Conservation (phyloP, 2,797 vertebrate species). For the Chiroxiphia lanceolata region DNA sequence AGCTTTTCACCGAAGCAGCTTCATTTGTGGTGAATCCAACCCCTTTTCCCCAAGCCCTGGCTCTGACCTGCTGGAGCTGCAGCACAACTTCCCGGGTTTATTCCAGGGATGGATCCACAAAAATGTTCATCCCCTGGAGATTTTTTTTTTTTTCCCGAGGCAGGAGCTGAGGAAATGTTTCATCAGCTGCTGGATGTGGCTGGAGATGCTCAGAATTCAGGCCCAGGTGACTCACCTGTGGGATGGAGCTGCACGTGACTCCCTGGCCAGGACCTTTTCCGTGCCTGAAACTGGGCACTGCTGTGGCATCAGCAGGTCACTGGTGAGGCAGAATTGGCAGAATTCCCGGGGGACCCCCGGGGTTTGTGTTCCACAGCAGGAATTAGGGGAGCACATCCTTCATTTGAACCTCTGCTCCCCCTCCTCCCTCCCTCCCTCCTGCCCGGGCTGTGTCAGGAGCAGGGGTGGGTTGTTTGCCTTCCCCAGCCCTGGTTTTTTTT, state of each 20-base stretch:
- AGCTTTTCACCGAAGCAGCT: not conserved
- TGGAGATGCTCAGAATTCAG: not conserved
- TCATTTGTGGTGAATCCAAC: not conserved
- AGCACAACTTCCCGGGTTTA: not conserved
- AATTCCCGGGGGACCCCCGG: not conserved
- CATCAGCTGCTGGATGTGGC: not conserved
- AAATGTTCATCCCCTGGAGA: not conserved
- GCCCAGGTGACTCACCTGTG: not conserved
- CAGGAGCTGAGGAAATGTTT: not conserved
- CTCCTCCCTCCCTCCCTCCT: not conserved
- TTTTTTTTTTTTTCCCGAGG: not conserved
- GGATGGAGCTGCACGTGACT: not conserved
- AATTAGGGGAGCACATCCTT: fast-evolving
- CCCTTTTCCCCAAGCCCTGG: not conserved
- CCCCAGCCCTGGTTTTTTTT: not conserved
- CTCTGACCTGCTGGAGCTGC: not conserved
- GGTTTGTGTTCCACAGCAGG: fast-evolving
- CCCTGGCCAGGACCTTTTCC: not conserved
- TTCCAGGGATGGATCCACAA: not conserved
- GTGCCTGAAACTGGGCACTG: not conserved
- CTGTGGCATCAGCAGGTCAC: not conserved
- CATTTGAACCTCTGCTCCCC: not conserved
- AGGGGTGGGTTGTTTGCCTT: not conserved
- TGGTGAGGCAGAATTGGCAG: not conserved
- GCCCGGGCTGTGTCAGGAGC: too few species aligned